A percentile compares a stretch with the other conserved stretches of the same genome.
Conservation (phyloP, 2,113 vertebrate species). For the Eublepharis macularius region DNA sequence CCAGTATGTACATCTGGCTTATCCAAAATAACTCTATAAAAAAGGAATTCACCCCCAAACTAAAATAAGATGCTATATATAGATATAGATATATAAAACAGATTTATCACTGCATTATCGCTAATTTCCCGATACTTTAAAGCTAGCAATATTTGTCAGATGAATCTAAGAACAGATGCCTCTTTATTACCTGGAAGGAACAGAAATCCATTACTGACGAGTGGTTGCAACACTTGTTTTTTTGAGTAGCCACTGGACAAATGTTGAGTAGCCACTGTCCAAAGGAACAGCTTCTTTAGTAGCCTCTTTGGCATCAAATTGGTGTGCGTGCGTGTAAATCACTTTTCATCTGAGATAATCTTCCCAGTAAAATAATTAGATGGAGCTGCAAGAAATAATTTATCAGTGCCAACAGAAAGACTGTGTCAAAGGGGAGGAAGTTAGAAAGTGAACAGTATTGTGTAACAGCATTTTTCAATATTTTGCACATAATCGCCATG, state of each 20-base stretch:
- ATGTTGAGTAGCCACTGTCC: constrained; percentile 21
- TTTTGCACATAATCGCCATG: constrained; percentile 17
- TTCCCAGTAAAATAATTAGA: constrained; percentile 19
- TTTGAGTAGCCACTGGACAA: constrained; percentile 28
- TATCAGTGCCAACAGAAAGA: not conserved
- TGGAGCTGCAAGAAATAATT: not conserved
- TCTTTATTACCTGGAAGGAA: not conserved
- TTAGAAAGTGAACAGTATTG: not conserved
- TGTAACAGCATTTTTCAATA: constrained; percentile 14
- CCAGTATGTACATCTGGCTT: not conserved
- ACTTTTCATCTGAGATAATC: not conserved
- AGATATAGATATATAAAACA: not conserved
- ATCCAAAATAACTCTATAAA: not conserved
- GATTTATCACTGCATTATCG: not conserved
- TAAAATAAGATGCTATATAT: not conserved
- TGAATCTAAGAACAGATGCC: not conserved
- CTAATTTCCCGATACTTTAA: not conserved
- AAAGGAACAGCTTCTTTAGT: constrained; percentile 10
- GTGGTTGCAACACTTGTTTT: not conserved
- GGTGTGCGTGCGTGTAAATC: constrained; percentile 12
- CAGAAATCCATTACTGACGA: constrained; percentile 29
- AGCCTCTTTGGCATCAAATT: constrained; percentile 11
- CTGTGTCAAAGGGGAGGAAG: not conserved
- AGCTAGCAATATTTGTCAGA: constrained; percentile 3
- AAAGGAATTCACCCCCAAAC: not conserved